Evolutionary conservation across 1,140 invertebrate species (phyloP).

Genomic region (Anoplolepis gracilipes): DNA sequence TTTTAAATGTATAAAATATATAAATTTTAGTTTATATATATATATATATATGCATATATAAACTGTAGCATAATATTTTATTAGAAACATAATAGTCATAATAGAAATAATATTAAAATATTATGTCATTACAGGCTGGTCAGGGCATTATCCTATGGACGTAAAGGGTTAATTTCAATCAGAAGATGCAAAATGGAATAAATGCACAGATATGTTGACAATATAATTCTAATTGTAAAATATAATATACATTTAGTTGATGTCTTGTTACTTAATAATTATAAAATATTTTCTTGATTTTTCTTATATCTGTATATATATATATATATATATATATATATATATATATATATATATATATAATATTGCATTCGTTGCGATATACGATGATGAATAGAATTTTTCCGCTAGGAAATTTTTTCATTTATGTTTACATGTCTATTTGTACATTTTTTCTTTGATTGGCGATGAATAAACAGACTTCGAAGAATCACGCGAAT

Average conservation of each 20-base stretch:
- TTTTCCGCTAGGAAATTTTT: constrained; percentile 1
- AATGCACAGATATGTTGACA: not conserved
- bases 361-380: constrained; percentile 3
- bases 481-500: constrained; percentile 19
- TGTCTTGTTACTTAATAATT: constrained; percentile 1
- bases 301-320: constrained; percentile 11
- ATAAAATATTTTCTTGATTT: constrained; percentile 11
- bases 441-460: not conserved
- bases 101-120: constrained; percentile 6
- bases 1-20: not conserved
- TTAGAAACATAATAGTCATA: not conserved
- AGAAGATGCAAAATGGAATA: constrained; percentile 20
- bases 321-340: constrained; percentile 19
- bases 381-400: constrained; percentile 4
- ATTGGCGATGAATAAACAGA: not conserved
- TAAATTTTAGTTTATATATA: no score
- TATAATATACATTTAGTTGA: constrained; percentile 21
- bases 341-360: constrained; percentile 24
- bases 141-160: constrained; percentile 20
- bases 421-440: not conserved
- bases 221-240: constrained; percentile 10
- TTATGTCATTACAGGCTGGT: constrained; percentile 34
- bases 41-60: not conserved
- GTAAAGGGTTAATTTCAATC: constrained; percentile 46
- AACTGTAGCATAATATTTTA: not conserved